Percentiles rank a stretch among this genome's conserved stretches.
Conservation (phyloP, 2,113 vertebrate genomes). For the Cygnus atratus region DNA sequence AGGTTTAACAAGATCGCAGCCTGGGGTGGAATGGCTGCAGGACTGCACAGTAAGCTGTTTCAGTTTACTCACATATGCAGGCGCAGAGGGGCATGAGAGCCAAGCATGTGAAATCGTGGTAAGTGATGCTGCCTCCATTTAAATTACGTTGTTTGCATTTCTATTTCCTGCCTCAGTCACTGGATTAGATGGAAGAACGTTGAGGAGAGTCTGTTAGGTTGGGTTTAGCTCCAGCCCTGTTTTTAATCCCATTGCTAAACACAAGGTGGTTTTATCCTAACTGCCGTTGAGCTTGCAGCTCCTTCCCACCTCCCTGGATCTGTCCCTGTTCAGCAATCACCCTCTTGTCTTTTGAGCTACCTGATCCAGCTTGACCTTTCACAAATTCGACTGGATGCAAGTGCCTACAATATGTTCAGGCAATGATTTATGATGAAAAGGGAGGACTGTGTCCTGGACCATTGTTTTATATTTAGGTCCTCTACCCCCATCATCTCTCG, state of each 20-base stretch:
- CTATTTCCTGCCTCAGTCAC: background rate
- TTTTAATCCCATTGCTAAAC: conserved; percentile 26
- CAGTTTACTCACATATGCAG: background rate
- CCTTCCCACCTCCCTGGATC: background rate
- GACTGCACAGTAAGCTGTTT: background rate
- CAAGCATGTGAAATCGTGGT: background rate
- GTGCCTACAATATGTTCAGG: background rate
- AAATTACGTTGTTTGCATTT: conserved; percentile 26
- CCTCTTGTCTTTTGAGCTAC: conserved; percentile 11
- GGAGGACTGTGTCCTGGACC: background rate
- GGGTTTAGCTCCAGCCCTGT: conserved; percentile 26
- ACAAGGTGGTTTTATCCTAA: background rate
- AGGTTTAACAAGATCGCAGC: background rate
- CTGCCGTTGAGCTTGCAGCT: background rate
- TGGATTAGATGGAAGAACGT: background rate
- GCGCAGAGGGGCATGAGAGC: background rate
- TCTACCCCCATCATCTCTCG: background rate
- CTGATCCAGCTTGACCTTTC: conserved; percentile 46
- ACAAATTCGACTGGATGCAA: background rate
- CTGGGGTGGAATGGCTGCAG: background rate
- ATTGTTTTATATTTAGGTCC: background rate
- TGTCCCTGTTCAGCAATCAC: background rate
- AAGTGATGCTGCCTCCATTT: background rate
- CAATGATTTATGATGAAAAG: background rate
- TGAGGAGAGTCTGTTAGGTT: conserved; percentile 14